These are phyloP conservation scores for Apus apus DNA, from an alignment of 2,113 vertebrate genomes.

Conservation along the genomic window DNA sequence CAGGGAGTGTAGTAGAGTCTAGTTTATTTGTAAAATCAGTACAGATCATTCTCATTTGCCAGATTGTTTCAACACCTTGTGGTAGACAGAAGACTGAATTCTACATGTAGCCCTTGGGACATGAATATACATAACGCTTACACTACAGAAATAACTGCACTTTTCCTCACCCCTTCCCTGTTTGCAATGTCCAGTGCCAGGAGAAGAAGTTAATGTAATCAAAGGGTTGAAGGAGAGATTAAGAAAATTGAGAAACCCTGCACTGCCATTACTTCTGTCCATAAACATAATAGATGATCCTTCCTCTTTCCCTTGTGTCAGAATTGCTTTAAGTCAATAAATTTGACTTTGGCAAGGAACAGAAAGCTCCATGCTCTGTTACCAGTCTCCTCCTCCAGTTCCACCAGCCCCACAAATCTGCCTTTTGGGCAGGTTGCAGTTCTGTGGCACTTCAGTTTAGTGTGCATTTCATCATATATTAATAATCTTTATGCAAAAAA, in stretches of 20 bases:
- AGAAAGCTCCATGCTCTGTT: not conserved
- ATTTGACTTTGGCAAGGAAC: not conserved
- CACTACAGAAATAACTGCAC: not conserved
- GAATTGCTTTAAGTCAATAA: not conserved
- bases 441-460: not conserved
- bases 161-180: not conserved
- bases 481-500: not conserved
- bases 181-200: not conserved
- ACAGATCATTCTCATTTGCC: not conserved
- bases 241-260: not conserved
- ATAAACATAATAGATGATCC: not conserved
- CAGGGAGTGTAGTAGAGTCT: not conserved
- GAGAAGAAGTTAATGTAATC: not conserved
- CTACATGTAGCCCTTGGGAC: not conserved
- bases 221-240: not conserved
- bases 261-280: not conserved
- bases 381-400: not conserved
- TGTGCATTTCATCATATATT: not conserved
- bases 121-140: not conserved
- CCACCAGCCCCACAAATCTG: not conserved
- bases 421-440: not conserved
- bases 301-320: not conserved
- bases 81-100: not conserved
- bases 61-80: not conserved
- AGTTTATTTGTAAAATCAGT: not conserved